Base-by-base conservation (phyloP, 2,888 invertebrate genomes). In the Spilarctia lutea region DNA sequence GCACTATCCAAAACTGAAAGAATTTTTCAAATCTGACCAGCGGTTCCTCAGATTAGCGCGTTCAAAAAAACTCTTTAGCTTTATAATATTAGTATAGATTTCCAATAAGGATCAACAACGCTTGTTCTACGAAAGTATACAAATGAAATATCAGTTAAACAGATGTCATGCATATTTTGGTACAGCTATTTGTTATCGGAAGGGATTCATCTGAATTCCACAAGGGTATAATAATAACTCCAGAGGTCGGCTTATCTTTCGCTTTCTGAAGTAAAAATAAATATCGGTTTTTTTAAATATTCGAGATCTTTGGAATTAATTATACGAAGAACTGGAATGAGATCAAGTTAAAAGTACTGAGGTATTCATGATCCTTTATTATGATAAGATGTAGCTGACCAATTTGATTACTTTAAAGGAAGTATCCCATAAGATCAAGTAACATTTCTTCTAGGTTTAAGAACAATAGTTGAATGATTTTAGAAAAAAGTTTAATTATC, bases 161-260 rank as follows among this genome's bases (percentile, higher is more conserved):
- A 68, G 56, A 33, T 70, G 33, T 74, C 27, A 65, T 39, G n/a
- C 48, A 74, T 65, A 75, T 81, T 81, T 69, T 73, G 76, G 75
- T 35, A 74, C 75, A 75, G 79, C 77, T 42, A 48, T 18, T 68
- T 2, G 60, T 80, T 81, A 80, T 78, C 74, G 63, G 8, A 33
- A 18, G 48, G 63, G 35, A 72, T 75, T 73, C 42, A 56, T 74
- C 71, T 65, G 2, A 70, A 75, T 76, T 16, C 69, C 74, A 24
- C 75, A 63, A 42, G 24, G 16, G 27, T 39, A 65, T 24, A 1
- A 60, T 60, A 27, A 60, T 27, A 60, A 63, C 18, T 63, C 7
- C 30, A 63, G 27, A 30, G 27, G 27, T 6, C 16, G 18, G 63
- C 63, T 16, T 30, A 63, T 63, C 30, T 63, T 60, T 63, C 6